Evolutionary conservation across 1,140 invertebrate species (phyloP), one percentile per base, ranked within the genome.

Genomic region (Bombus sibiricus): DNA sequence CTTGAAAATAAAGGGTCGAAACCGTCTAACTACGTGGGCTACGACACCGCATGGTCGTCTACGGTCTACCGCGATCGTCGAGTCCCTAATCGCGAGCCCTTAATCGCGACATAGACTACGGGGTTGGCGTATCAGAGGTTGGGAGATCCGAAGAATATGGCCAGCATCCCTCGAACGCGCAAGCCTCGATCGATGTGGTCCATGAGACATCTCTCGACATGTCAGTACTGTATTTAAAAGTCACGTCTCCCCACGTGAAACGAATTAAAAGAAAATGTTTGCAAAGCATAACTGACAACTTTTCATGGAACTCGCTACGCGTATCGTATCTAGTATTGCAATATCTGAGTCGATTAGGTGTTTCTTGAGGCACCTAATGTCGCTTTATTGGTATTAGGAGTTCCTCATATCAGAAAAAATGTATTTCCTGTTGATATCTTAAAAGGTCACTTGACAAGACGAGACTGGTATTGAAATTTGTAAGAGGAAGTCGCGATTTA

Each of bases 111-210:
- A 93, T 93, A 90, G 91, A 92, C 91, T 88, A 89, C 83, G 91
- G 91, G 81, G 66, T 68, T 76, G 69, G 64, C 59, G 85, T 89
- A 81, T 90, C 86, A 84, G 91, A 90, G 89, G 88, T 92, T 85
- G 91, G 86, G 77, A 91, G 87, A 87, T 86, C 83, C 47, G 89
- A 76, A 64, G 77, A 92, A 92, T 92, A 91, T 92, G 91, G 91
- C 88, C 92, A 93, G 91, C 87, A 90, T 90, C 86, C 85, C 81
- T 75, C 85, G 77, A 90, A 79, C 77, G 92, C 92, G 92, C 92
- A 92, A 86, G 92, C 74, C 91, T 90, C 92, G 92, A 93, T 93
- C 93, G 90, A 93, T 93, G 87, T 90, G 89, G 89, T 89, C 88
- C 92, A 90, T 77, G 92, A 86, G 62, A 81, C 83, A 69, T 86